phyloP scores from a whole-genome alignment of 2,888 invertebrate species.

The Plusia festucae region DNA sequence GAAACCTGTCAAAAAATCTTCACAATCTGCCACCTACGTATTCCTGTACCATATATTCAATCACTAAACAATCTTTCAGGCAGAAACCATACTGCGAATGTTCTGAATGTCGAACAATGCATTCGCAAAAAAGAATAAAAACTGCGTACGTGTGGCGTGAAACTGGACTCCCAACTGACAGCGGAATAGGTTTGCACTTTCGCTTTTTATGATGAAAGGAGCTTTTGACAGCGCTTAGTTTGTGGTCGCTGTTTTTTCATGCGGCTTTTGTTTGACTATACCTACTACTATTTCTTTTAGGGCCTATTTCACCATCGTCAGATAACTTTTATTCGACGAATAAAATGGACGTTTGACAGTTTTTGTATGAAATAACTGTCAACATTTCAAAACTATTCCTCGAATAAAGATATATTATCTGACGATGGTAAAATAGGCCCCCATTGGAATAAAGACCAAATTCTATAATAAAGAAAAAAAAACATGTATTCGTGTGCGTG shows the following conservation, averaged over 20 bases:
- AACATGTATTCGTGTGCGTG: background rate
- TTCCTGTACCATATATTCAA: conserved; percentile 17
- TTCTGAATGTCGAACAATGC: conserved; percentile 30
- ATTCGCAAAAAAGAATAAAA: conserved; percentile 11
- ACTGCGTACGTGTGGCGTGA: conserved; percentile 20
- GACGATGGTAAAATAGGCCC: too few relatives aligned
- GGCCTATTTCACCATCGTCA: too few relatives aligned
- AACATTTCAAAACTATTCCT: too few relatives aligned
- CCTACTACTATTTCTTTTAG: too few relatives aligned
- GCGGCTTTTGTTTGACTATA: conserved; percentile 41
- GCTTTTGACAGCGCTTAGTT: conserved; percentile 49
- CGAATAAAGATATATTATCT: too few relatives aligned
- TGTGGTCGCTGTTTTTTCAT: conserved; percentile 32
- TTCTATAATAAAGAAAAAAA: too few relatives aligned
- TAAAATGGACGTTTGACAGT: too few relatives aligned
- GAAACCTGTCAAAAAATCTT: background rate
- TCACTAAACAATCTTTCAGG: conserved; percentile 22
- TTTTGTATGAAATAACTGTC: too few relatives aligned
- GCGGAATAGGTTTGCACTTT: conserved; percentile 52
- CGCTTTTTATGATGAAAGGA: conserved; percentile 29
- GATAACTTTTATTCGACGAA: too few relatives aligned
- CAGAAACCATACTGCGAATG: conserved; percentile 20
- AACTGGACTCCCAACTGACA: conserved; percentile 48
- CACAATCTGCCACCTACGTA: background rate
- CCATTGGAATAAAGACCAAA: too few relatives aligned